phyloP scores from a whole-genome alignment of 2,888 invertebrate genomes.

The Amiota communis region DNA sequence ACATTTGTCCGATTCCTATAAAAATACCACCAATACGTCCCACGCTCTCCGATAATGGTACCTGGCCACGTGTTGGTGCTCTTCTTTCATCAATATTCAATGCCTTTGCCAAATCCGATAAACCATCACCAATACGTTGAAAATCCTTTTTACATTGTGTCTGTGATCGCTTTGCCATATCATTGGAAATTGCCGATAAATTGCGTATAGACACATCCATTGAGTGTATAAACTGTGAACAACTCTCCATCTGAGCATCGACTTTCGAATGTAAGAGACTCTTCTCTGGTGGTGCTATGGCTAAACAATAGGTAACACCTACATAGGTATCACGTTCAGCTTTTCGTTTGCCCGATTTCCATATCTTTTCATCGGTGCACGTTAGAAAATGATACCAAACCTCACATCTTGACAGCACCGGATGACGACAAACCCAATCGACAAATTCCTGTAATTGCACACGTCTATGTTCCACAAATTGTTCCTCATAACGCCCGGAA shows the following conservation, averaged over 20 bases:
- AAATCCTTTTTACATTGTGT: constrained; percentile 82
- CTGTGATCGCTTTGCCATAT: constrained; percentile 90
- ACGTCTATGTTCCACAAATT: constrained; percentile 95
- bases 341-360: constrained; percentile 96
- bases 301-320: constrained; percentile 92
- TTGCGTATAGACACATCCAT: constrained; percentile 92
- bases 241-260: constrained; percentile 89
- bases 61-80: constrained; percentile 75
- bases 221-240: constrained; percentile 85
- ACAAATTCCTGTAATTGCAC: constrained; percentile 96
- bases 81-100: constrained; percentile 85
- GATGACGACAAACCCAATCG: constrained; percentile 96
- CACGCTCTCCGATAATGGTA: constrained; percentile 84
- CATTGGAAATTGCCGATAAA: constrained; percentile 84
- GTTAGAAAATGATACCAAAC: constrained; percentile 98
- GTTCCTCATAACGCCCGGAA: constrained; percentile 96
- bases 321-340: constrained; percentile 95
- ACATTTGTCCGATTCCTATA: constrained; percentile 89
- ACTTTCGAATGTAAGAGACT: constrained; percentile 82
- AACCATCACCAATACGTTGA: constrained; percentile 90
- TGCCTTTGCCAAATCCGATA: constrained; percentile 87
- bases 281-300: constrained; percentile 88
- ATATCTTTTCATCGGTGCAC: constrained; percentile 96
- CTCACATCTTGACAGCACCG: constrained; percentile 90
- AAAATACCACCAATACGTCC: constrained; percentile 91